Percentiles rank a stretch among this genome's conserved stretches.
Conservation (phyloP, 2,113 vertebrate species). For the Sylvietta virens region DNA sequence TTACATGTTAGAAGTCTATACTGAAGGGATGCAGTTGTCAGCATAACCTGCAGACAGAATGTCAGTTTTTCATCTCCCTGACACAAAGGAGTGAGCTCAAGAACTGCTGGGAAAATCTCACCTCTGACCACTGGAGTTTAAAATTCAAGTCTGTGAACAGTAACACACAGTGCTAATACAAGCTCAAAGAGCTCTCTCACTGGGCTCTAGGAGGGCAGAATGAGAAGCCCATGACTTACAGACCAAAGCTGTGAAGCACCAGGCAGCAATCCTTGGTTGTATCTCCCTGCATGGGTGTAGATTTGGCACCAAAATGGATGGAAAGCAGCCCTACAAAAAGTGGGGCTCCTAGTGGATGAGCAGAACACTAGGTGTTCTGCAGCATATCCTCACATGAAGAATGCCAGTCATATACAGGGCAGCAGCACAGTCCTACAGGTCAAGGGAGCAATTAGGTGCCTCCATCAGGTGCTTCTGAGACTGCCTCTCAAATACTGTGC, state of each 20-base stretch:
- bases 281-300: not conserved
- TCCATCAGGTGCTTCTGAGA: not conserved
- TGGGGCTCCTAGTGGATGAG: not conserved
- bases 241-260: not conserved
- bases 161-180: not conserved
- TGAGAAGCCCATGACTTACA: not conserved
- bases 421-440: not conserved
- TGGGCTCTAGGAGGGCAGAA: not conserved
- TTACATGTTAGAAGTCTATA: not conserved
- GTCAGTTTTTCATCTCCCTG: not conserved
- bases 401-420: not conserved
- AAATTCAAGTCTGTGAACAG: not conserved
- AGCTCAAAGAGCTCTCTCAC: not conserved
- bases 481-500: not conserved
- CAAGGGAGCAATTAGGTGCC: not conserved
- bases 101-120: not conserved
- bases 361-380: not conserved
- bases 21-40: not conserved
- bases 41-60: not conserved
- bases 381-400: rapidly evolving
- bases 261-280: not conserved
- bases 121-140: not conserved
- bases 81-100: not conserved
- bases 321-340: not conserved
- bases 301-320: not conserved